Conservation (phyloP, 2,888 invertebrate genomes). For the Watsonalla cultraria region DNA sequence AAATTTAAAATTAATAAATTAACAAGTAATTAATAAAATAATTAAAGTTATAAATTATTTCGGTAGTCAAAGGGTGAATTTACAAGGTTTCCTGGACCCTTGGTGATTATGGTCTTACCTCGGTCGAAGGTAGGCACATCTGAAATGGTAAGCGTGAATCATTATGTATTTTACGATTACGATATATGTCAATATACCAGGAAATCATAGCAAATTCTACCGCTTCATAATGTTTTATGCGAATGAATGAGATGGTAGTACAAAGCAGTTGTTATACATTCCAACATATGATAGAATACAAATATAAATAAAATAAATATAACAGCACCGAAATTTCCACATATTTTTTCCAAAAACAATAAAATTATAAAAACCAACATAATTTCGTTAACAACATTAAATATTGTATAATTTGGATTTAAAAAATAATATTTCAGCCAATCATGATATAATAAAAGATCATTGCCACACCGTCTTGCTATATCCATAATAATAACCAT, state of each 20-base stretch:
- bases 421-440: not conserved
- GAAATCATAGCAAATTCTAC: slow-evolving; percentile 60
- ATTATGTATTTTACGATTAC: slow-evolving; percentile 11
- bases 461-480: not conserved
- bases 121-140: slow-evolving; percentile 62
- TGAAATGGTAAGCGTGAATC: slow-evolving; percentile 63
- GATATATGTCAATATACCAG: slow-evolving; percentile 34
- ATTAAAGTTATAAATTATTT: not conserved
- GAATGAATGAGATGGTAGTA: slow-evolving; percentile 49
- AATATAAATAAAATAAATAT: not conserved
- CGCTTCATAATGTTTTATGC: slow-evolving; percentile 29
- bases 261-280: slow-evolving; percentile 63
- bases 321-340: not conserved
- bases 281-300: slow-evolving; percentile 15
- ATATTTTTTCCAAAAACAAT: not conserved
- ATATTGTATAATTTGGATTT: slow-evolving; percentile 1
- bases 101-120: slow-evolving; percentile 57
- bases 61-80: slow-evolving; percentile 46
- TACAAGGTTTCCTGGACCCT: slow-evolving; percentile 58
- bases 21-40: not conserved
- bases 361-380: not conserved
- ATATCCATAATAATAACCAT: not conserved
- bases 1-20: not conserved
- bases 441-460: not conserved
- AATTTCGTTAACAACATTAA: slow-evolving; percentile 8